Evolutionary conservation across 2,797 vertebrate genomes (phyloP).

Genomic region (Diceros bicornis): DNA sequence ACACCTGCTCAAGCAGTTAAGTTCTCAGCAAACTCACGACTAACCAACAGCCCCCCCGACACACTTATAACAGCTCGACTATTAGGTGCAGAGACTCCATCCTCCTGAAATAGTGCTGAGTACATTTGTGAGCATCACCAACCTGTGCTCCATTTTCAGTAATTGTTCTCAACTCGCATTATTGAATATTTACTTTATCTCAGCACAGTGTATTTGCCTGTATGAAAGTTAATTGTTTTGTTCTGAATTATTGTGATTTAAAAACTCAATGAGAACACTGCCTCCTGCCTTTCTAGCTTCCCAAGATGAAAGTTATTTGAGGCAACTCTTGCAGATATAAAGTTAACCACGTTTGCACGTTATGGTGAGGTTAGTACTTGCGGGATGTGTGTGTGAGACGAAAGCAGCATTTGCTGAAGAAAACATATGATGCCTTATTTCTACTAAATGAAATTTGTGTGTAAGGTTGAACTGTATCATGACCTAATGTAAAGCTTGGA

Average conservation of each 20-base stretch:
- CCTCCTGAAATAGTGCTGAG: not conserved
- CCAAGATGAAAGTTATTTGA: not conserved
- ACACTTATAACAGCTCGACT: not conserved
- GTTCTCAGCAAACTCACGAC: not conserved
- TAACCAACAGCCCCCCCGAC: not conserved
- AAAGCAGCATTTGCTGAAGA: not conserved
- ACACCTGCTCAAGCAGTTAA: not conserved
- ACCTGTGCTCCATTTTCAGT: not conserved
- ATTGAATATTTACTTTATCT: slow-evolving; percentile 32
- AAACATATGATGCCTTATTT: not conserved
- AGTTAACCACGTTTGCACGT: not conserved
- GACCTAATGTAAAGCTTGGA: not conserved
- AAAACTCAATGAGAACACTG: not conserved
- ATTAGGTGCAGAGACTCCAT: not conserved
- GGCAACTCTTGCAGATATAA: not conserved
- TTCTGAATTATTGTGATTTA: slow-evolving; percentile 62
- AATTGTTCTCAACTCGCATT: not conserved
- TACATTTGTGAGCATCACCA: not conserved
- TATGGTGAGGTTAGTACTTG: not conserved
- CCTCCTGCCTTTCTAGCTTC: not conserved
- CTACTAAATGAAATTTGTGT: not conserved
- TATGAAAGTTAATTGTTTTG: slow-evolving; percentile 61
- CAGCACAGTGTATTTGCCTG: slow-evolving; percentile 27
- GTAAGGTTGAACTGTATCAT: not conserved
- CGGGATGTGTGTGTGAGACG: not conserved